Percentiles rank a stretch among this genome's conserved stretches.
Conservation (phyloP, 2,888 invertebrate genomes). For the Theretra japonica region DNA sequence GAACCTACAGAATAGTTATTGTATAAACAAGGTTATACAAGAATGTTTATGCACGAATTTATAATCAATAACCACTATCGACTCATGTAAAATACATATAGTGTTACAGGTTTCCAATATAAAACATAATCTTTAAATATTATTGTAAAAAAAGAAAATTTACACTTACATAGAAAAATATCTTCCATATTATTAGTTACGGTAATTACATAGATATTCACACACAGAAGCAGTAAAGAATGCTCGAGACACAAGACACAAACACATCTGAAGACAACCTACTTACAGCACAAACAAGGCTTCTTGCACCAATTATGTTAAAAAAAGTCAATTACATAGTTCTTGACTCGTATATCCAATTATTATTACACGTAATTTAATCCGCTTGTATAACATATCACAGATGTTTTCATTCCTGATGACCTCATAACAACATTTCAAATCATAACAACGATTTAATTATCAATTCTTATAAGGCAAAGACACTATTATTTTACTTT, state of each 20-base stretch:
- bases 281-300: not conserved
- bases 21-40: too few species aligned
- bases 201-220: not conserved
- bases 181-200: not conserved
- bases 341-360: not conserved
- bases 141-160: not conserved
- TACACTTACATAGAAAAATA: not conserved
- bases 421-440: not conserved
- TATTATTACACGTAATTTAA: not conserved
- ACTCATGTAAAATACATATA: not conserved
- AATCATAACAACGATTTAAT: not conserved
- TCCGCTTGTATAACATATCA: not conserved
- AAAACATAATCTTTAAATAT: not conserved
- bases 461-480: not conserved
- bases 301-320: not conserved
- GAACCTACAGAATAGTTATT: too few species aligned
- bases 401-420: not conserved
- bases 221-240: not conserved
- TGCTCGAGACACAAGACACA: not conserved
- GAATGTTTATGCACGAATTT: not conserved
- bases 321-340: conserved; percentile 3
- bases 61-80: too few species aligned
- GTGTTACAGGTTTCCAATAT: not conserved
- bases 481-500: not conserved
- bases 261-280: not conserved